These are phyloP conservation scores for Latrodectus elegans DNA, from an alignment of 2,888 invertebrate species.

Conservation along the genomic window DNA sequence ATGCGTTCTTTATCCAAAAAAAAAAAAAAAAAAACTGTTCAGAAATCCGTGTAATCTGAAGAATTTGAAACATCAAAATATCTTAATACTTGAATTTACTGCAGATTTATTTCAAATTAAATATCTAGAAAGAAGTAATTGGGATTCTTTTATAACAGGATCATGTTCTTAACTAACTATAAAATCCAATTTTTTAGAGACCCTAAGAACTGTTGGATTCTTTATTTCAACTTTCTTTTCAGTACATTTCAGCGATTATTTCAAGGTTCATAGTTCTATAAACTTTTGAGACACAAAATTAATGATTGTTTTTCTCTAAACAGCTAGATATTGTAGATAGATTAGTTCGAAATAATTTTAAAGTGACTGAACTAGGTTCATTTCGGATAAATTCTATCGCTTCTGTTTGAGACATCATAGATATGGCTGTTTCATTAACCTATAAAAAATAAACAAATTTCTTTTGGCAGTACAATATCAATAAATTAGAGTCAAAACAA, in stretches of 20 bases:
- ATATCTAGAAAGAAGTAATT: neutral
- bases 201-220: constrained; percentile 6
- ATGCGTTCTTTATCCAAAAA: constrained; percentile 31
- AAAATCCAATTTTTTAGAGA: constrained; percentile 14
- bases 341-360: constrained; percentile 85
- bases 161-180: constrained; percentile 36
- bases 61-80: constrained; percentile 57
- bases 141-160: constrained; percentile 26
- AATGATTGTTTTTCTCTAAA: constrained; percentile 72
- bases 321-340: constrained; percentile 86
- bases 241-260: constrained; percentile 84
- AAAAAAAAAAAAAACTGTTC: too few species aligned
- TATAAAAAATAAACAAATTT: constrained; percentile 73
- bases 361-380: constrained; percentile 84
- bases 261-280: constrained; percentile 89
- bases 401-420: constrained; percentile 88
- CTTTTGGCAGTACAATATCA: too few species aligned
- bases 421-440: constrained; percentile 89
- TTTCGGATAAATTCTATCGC: constrained; percentile 88
- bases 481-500: too few species aligned
- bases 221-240: constrained; percentile 71
- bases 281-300: constrained; percentile 73
- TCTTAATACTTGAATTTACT: constrained; percentile 45
- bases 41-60: constrained; percentile 45
- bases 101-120: constrained; percentile 14